These are phyloP conservation scores for Heteromormyrus szaboi DNA, from an alignment of 2,797 vertebrate species.

Conservation along the genomic window DNA sequence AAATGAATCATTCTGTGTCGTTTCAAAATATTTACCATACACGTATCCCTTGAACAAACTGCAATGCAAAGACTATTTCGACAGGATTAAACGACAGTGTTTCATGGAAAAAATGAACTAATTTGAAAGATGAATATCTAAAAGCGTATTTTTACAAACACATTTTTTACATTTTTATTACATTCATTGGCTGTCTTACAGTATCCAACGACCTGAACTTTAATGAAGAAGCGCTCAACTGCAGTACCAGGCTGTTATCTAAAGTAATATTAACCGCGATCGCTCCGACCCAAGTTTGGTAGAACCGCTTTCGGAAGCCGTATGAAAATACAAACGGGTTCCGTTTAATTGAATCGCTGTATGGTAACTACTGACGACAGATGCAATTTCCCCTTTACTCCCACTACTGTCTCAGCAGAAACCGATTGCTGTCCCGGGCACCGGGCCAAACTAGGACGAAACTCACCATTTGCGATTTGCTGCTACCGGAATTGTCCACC, in stretches of 20 bases:
- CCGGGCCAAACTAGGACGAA: conserved; percentile 38
- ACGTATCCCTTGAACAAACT: background rate
- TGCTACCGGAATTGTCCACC: conserved; percentile 64
- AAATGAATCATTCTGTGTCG: background rate
- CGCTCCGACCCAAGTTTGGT: background rate
- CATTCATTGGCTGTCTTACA: background rate
- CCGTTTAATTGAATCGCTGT: conserved; percentile 4
- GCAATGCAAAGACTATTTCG: background rate
- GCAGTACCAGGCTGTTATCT: background rate
- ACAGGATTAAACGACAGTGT: background rate
- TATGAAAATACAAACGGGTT: background rate
- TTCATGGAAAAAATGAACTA: background rate
- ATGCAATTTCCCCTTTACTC: conserved; percentile 29
- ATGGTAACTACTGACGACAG: conserved; percentile 51
- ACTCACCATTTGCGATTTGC: conserved; percentile 72
- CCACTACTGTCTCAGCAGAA: conserved; percentile 24
- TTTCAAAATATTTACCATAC: conserved; percentile 10
- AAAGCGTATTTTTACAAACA: background rate
- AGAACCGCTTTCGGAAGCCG: background rate
- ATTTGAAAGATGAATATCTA: background rate
- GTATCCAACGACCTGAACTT: background rate
- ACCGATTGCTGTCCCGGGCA: conserved; percentile 21
- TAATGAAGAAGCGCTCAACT: background rate
- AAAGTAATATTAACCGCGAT: background rate
- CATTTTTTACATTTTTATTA: background rate